Evolutionary conservation across 2,797 vertebrate genomes (phyloP).

Genomic region (Eulemur mongoz): DNA sequence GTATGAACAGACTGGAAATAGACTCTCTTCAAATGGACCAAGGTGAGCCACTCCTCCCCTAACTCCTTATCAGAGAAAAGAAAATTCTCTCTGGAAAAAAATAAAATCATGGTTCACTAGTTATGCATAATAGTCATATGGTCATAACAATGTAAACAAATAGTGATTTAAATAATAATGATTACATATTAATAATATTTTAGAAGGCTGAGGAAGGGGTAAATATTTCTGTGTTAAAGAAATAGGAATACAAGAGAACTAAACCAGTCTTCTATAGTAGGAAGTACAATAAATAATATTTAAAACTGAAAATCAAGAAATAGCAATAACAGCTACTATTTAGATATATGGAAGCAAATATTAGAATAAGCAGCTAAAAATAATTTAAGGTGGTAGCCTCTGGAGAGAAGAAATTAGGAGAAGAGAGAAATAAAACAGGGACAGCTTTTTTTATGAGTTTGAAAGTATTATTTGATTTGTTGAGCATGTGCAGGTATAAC

Average conservation of each 20-base stretch:
- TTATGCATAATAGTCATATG: neutral
- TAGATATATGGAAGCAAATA: neutral
- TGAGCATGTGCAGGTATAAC: neutral
- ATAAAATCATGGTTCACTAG: slow-evolving; percentile 4
- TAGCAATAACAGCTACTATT: neutral
- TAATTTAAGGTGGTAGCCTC: neutral
- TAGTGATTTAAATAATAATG: slow-evolving; percentile 6
- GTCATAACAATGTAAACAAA: neutral
- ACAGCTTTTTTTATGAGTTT: neutral
- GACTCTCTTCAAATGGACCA: neutral
- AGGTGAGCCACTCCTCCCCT: neutral
- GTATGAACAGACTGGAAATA: neutral
- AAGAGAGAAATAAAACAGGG: neutral
- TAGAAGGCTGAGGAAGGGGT: neutral
- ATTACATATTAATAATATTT: neutral
- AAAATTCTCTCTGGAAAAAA: neutral
- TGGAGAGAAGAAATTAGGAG: neutral
- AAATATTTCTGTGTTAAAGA: neutral
- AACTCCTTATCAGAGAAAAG: neutral
- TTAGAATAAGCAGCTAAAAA: neutral
- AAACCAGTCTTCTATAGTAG: neutral
- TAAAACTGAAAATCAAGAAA: slow-evolving; percentile 44
- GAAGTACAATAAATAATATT: slow-evolving; percentile 2
- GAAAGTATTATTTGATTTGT: neutral
- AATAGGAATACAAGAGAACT: neutral